Evolutionary conservation across 1,140 invertebrate species (phyloP).

Genomic region (Apolygus lucorum): DNA sequence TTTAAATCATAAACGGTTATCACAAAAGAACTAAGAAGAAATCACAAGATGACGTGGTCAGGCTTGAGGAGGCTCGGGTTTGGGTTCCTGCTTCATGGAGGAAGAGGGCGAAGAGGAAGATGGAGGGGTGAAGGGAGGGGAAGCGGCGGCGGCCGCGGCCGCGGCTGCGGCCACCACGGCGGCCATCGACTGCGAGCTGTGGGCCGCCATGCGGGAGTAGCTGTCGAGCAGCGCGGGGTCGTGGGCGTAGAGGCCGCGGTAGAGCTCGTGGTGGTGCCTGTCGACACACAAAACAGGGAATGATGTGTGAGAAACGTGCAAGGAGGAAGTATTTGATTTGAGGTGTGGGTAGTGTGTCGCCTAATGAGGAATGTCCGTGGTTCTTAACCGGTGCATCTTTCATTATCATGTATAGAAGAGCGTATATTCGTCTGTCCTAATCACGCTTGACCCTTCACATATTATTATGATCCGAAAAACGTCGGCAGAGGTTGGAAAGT

Average conservation of each 20-base stretch:
- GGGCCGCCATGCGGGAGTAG: conserved; percentile 49
- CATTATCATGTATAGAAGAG: no score
- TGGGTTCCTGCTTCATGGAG: conserved; percentile 29
- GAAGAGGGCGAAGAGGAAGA: conserved; percentile 24
- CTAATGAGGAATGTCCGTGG: no score
- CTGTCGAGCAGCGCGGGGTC: conserved; percentile 53
- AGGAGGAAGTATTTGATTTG: no score
- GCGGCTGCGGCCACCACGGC: conserved; percentile 36
- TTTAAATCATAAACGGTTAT: conserved; percentile 20
- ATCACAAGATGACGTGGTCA: conserved; percentile 23
- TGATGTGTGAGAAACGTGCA: no score
- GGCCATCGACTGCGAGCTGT: conserved; percentile 39
- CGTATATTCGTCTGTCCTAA: no score
- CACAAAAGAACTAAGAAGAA: conserved; percentile 15
- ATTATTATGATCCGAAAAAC: no score
- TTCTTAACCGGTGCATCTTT: no score
- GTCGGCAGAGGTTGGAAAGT: no score
- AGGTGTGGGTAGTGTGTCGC: no score
- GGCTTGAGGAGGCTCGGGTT: conserved; percentile 39
- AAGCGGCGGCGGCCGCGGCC: conserved; percentile 27
- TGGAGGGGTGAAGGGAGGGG: conserved; percentile 21
- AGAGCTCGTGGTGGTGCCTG: conserved; percentile 46
- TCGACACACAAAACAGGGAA: no score
- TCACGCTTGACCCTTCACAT: no score
- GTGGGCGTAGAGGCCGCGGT: conserved; percentile 50